Conservation (phyloP, 2,797 vertebrate genomes). For the Sarcophilus harrisii region DNA sequence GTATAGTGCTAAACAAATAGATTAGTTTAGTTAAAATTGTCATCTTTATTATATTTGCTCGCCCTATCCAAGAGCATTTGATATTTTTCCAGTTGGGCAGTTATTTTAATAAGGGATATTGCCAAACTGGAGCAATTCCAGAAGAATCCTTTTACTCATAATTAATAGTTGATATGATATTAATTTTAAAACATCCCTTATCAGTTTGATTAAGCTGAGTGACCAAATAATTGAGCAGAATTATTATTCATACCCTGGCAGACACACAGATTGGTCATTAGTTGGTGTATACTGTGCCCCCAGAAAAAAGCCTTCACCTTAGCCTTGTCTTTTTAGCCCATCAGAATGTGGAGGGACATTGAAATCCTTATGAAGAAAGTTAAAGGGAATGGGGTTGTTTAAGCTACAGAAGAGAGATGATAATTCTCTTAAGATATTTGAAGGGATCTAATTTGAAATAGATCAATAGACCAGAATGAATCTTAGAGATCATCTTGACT, state of each 20-base stretch:
- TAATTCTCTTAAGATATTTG: background rate
- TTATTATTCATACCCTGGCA: conserved; percentile 81
- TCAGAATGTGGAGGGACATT: background rate
- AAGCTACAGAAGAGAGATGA: background rate
- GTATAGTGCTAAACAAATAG: too few relatives aligned
- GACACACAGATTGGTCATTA: conserved; percentile 80
- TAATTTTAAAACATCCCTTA: conserved; percentile 85
- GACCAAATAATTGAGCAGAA: conserved; percentile 86
- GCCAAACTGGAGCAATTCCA: background rate
- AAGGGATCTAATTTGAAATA: background rate
- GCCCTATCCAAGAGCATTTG: too few relatives aligned
- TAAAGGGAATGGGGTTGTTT: background rate
- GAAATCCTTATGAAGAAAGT: background rate
- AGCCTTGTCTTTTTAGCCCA: conserved; percentile 97
- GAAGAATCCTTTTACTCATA: conserved; percentile 78
- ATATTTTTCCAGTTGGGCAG: too few relatives aligned
- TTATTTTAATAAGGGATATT: background rate
- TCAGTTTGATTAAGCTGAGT: conserved; percentile 88
- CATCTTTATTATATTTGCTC: too few relatives aligned
- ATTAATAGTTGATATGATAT: conserved; percentile 79
- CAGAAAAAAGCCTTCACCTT: conserved; percentile 98
- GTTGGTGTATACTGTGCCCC: conserved; percentile 99
- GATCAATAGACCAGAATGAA: background rate
- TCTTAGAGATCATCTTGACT: background rate
- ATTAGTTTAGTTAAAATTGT: too few relatives aligned